Base-by-base conservation (phyloP, 1,140 invertebrate species). In the Drosophila hydei region DNA sequence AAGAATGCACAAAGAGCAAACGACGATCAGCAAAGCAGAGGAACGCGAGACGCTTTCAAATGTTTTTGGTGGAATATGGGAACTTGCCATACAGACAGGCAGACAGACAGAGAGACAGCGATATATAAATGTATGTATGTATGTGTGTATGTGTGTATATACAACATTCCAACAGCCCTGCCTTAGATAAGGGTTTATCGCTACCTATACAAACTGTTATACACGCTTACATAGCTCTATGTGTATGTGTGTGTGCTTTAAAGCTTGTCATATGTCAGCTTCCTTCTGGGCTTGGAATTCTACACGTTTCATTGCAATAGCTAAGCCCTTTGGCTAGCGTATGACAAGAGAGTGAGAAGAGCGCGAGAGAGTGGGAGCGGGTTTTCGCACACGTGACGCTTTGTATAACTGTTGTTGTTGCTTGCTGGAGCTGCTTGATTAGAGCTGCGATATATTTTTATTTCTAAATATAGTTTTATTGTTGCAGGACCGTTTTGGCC, bases 1-100 rank as follows among this genome's bases (percentile, higher is more conserved):
- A 87, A 88, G 81, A 87, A 87, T 87, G 81, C 81, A 87, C 81
- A 88, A 88, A 87, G 75, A 63, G 79, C 63, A 74, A 51, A 77
- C 74, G 63, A 64, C 78, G 78, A 88, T 83, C 83, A 55, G 55
- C 30, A 30, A 60, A 72, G 62, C 60, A 70, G 50, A 69, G 75
- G 70, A 79, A 33, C 30, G 74, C 58, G 50, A 72, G 60, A 60
- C 58, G 72, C 47, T 62, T 69, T 74, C 38, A 64, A 62, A 72
- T 38, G 48, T 51, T 21, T 16, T 42, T 27, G 60, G 56, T 72
- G 64, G 75, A 74, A 81, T 62, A 83, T 78, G 63, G 30, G 23
- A 67, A 67, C 54, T 65, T 27, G 62, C 52, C 27, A 33, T 56
- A 25, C 9, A 38, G 8, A 48, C 19, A 14, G 7, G 8, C 19